These are phyloP conservation scores for Anguilla japonica DNA, from an alignment of 2,113 vertebrate genomes.

Conservation along the genomic window DNA sequence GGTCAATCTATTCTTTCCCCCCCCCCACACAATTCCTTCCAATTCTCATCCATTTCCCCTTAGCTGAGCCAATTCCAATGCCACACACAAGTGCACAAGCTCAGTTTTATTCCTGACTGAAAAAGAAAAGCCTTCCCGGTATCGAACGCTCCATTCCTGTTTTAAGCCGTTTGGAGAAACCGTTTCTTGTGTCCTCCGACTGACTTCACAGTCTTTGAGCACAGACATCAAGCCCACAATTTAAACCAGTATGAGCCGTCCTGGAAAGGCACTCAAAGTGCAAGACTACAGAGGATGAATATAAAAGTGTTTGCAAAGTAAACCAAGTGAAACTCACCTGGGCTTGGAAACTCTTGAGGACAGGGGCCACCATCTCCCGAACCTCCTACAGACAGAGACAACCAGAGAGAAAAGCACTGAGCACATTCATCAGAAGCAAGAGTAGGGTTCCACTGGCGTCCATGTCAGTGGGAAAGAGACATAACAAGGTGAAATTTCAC, in stretches of 20 bases:
- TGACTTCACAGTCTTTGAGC: not conserved
- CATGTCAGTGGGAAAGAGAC: constrained; percentile 23
- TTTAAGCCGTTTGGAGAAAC: not conserved
- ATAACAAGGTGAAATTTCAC: not conserved
- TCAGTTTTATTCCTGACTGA: not conserved
- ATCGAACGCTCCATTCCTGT: not conserved
- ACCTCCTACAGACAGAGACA: constrained; percentile 73
- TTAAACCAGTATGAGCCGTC: not conserved
- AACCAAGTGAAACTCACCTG: constrained; percentile 70
- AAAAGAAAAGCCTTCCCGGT: not conserved
- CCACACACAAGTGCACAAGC: not conserved
- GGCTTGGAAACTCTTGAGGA: constrained; percentile 87
- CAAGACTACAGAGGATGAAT: not conserved
- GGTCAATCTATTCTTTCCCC: not conserved
- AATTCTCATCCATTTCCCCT: not conserved
- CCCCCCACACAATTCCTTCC: not conserved
- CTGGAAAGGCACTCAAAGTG: not conserved
- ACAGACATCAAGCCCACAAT: not conserved
- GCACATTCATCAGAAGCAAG: constrained; percentile 25
- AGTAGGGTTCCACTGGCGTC: not conserved
- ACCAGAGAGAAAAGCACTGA: constrained; percentile 36
- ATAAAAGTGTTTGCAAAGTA: not conserved
- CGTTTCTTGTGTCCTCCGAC: not conserved
- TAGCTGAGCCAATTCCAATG: not conserved
- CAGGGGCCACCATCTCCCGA: constrained; percentile 84